Percentiles rank a stretch among this genome's conserved stretches.
phyloP scores from a whole-genome alignment of 2,113 vertebrate genomes.

The Chrysochloris asiatica region DNA sequence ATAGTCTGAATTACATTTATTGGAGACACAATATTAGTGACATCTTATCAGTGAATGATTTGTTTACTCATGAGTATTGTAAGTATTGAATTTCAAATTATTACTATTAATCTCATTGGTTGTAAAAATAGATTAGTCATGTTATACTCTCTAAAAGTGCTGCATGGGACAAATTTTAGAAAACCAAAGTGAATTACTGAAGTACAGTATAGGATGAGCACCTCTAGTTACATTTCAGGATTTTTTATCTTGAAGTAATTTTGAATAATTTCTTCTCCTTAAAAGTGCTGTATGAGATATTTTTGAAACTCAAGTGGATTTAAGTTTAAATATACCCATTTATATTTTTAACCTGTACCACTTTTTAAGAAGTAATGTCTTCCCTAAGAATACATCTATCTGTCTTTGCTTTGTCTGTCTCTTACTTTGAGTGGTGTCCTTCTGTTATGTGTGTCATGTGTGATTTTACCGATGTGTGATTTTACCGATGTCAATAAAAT shows the following conservation, averaged over 20 bases:
- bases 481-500: conserved; percentile 43
- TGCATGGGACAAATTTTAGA: background rate
- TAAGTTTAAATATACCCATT: background rate
- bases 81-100: background rate
- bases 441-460: too few species aligned
- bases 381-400: background rate
- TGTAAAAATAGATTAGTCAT: background rate
- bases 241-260: conserved; percentile 35
- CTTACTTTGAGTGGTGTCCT: background rate
- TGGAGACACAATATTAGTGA: background rate
- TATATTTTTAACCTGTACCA: background rate
- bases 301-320: conserved; percentile 37
- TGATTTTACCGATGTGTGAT: conserved; percentile 45
- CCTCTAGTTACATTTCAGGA: conserved; percentile 7
- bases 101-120: background rate
- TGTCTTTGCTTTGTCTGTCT: background rate
- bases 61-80: background rate
- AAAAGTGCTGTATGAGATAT: background rate
- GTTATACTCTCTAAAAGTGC: background rate
- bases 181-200: conserved; percentile 22
- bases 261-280: background rate
- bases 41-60: background rate
- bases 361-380: background rate
- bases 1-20: background rate
- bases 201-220: background rate